Evolutionary conservation across 2,113 vertebrate genomes (phyloP), one percentile per base, ranked within the genome.

Genomic region (Acanthisitta chloris): DNA sequence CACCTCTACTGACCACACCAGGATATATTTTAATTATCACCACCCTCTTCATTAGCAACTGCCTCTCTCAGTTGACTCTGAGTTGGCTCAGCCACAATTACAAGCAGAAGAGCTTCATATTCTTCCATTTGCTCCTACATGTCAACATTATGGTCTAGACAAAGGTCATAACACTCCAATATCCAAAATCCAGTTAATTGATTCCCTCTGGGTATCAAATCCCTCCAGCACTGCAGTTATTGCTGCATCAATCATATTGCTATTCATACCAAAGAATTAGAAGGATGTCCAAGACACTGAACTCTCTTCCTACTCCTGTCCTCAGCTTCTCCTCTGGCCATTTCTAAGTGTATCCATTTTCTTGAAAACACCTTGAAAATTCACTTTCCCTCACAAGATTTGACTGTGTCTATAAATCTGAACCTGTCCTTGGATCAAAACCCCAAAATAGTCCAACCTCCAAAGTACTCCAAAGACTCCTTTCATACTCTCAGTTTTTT

Each of bases 131-230:
- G 57, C 66, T 91, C 57, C 84, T 48, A 51, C 51, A 43, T 14
- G 28, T 92, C 96, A 92, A 81, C 88, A 36, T 94, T 86, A 91
- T 64, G 86, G 83, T 92, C 76, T 48, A 67, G 64, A 61, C 94
- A 97, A 96, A 95, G 92, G 94, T 95, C 96, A 94, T 90, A 95
- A 94, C 0, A 4, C 76, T 96, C 86, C 95, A 96, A 95, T 96
- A 95, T 95, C 95, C 95, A 92, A 97, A 96, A 95, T 86, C 42
- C 91, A 86, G 80, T 95, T 94, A 97, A 97, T 97, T 95, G 95
- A 91, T 67, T 95, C 96, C 95, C 91, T 92, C 88, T 96, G 95
- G 94, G 86, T 88, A 94, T 94, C 94, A 95, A 92, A 90, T 91
- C 80, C 96, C 94, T 67, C 28, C 66, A 95, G 91, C 81, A 29